These are phyloP conservation scores for Podiceps cristatus DNA, from an alignment of 2,113 vertebrate genomes.

Conservation along the genomic window DNA sequence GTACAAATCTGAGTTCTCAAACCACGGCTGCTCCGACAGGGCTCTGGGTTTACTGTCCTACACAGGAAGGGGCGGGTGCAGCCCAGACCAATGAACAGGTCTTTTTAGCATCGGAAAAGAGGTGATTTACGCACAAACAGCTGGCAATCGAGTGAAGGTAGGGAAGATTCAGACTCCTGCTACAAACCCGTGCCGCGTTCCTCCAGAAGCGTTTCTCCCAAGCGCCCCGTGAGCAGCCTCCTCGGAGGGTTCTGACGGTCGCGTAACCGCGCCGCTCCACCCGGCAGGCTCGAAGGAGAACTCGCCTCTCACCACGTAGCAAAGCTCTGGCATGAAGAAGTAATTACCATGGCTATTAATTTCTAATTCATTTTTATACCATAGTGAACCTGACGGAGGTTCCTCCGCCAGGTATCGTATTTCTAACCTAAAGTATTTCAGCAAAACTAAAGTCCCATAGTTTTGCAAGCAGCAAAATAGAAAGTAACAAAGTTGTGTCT, in stretches of 20 bases:
- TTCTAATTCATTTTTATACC: constrained; percentile 36
- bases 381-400: background rate
- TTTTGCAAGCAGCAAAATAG: constrained; percentile 69
- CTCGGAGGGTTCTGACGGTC: background rate
- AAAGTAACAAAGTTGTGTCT: constrained; percentile 49
- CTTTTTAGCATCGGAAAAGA: background rate
- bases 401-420: background rate
- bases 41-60: background rate
- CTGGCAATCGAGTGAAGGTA: background rate
- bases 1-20: background rate
- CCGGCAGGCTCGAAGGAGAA: background rate
- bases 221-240: background rate
- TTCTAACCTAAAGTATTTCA: constrained; percentile 44
- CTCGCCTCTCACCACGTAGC: background rate
- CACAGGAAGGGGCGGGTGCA: background rate
- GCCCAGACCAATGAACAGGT: background rate
- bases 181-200: background rate
- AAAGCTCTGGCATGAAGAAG: background rate
- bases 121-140: background rate
- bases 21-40: background rate
- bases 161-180: background rate
- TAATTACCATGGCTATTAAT: constrained; percentile 65
- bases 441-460: constrained; percentile 53
- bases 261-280: background rate
- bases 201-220: background rate